Evolutionary conservation across 2,797 vertebrate genomes (phyloP).

Genomic region (Chloroceryle amazona): DNA sequence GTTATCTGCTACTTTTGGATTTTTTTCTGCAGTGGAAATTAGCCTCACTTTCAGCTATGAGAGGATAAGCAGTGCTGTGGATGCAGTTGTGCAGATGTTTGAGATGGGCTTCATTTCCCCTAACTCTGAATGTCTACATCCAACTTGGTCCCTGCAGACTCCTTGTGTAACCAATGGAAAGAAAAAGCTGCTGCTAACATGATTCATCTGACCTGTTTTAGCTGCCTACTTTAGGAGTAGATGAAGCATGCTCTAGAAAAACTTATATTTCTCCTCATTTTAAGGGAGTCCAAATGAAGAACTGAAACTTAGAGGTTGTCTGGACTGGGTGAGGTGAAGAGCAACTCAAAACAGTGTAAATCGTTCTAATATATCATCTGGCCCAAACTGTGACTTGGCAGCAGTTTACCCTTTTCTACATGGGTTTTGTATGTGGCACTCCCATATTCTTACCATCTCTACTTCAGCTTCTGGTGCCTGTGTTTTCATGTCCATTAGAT

Average conservation of each 20-base stretch:
- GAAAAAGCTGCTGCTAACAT: constrained; percentile 1
- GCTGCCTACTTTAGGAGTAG: not conserved
- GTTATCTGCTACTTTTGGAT: not conserved
- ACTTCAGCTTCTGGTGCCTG: not conserved
- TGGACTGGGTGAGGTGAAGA: not conserved
- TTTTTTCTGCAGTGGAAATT: not conserved
- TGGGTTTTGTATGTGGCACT: not conserved
- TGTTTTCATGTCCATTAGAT: not conserved
- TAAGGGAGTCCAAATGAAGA: not conserved
- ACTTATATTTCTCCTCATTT: not conserved
- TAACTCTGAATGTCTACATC: not conserved
- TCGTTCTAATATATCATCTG: not conserved
- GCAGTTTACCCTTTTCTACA: not conserved
- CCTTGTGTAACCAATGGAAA: constrained; percentile 50
- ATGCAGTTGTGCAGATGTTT: constrained; percentile 5
- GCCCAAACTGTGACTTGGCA: not conserved
- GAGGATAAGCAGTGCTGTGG: not conserved
- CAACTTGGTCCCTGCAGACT: not conserved
- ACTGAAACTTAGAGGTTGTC: not conserved
- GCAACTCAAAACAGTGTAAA: not conserved
- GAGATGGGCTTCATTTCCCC: constrained; percentile 13
- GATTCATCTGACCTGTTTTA: constrained; percentile 53
- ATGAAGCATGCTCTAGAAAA: constrained; percentile 16
- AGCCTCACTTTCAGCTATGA: not conserved
- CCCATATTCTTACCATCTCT: not conserved